Evolutionary conservation across 2,797 vertebrate genomes (phyloP).

Genomic region (Lerista edwardsae): DNA sequence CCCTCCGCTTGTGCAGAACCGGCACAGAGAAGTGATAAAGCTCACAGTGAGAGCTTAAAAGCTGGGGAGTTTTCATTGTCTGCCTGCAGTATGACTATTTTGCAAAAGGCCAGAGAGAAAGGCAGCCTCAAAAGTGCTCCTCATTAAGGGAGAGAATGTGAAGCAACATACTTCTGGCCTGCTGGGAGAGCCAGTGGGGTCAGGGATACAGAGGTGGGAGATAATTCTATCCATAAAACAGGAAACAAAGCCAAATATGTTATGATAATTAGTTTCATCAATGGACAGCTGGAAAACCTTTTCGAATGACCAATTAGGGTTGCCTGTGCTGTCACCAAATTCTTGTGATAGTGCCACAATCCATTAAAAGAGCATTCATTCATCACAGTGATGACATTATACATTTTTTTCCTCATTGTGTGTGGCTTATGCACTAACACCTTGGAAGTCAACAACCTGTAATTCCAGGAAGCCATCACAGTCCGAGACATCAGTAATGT

Average conservation of each 20-base stretch:
- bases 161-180: neutral
- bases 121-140: constrained; percentile 14
- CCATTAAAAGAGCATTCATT: neutral
- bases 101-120: neutral
- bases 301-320: constrained; percentile 14
- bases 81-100: neutral
- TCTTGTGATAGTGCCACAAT: neutral
- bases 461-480: neutral
- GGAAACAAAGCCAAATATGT: neutral
- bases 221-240: neutral
- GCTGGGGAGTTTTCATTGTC: neutral
- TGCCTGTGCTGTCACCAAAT: neutral
- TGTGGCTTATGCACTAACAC: neutral
- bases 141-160: constrained; percentile 16
- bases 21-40: constrained; percentile 31
- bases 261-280: constrained; percentile 2
- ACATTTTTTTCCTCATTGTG: neutral
- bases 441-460: neutral
- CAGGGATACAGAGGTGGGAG: neutral
- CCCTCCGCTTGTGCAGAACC: constrained; percentile 21
- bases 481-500: neutral
- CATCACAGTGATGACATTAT: neutral
- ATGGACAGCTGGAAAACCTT: neutral
- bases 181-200: constrained; percentile 8
- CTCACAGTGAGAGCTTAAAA: constrained; percentile 33